These are phyloP conservation scores for Antigone vipio DNA, from an alignment of 2,113 vertebrate genomes.

Conservation along the genomic window DNA sequence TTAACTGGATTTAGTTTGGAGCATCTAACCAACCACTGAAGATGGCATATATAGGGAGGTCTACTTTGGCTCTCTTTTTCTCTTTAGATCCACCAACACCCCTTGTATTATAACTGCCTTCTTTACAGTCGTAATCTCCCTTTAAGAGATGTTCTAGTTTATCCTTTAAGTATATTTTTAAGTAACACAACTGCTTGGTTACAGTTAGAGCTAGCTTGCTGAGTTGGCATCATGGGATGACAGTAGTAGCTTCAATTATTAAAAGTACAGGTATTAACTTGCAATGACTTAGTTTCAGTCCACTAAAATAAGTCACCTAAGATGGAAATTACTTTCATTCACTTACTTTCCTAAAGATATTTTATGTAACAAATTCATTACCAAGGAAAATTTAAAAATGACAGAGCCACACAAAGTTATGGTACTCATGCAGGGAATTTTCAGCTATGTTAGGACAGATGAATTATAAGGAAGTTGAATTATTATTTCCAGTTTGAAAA, in stretches of 20 bases:
- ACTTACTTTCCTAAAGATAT: background rate
- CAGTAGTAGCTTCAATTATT: background rate
- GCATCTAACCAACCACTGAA: background rate
- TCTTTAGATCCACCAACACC: background rate
- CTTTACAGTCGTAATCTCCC: background rate
- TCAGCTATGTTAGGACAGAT: background rate
- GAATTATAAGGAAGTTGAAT: background rate
- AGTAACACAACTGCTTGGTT: background rate
- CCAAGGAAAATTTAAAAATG: background rate
- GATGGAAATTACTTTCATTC: background rate
- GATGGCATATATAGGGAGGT: background rate
- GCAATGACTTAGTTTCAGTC: background rate
- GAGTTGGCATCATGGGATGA: background rate
- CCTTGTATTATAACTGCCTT: background rate
- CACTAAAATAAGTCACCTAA: background rate
- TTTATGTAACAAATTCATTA: background rate
- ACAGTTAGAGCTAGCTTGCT: background rate
- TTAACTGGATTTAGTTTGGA: background rate
- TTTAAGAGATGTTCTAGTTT: background rate
- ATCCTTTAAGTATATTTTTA: background rate
- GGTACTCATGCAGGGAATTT: background rate
- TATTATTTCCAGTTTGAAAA: background rate
- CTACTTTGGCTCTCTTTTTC: background rate
- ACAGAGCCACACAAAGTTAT: background rate
- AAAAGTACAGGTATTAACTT: background rate